A percentile compares a stretch with the other conserved stretches of the same genome.
Conservation (phyloP, 1,140 invertebrate species). For the Lordiphosa mommai region DNA sequence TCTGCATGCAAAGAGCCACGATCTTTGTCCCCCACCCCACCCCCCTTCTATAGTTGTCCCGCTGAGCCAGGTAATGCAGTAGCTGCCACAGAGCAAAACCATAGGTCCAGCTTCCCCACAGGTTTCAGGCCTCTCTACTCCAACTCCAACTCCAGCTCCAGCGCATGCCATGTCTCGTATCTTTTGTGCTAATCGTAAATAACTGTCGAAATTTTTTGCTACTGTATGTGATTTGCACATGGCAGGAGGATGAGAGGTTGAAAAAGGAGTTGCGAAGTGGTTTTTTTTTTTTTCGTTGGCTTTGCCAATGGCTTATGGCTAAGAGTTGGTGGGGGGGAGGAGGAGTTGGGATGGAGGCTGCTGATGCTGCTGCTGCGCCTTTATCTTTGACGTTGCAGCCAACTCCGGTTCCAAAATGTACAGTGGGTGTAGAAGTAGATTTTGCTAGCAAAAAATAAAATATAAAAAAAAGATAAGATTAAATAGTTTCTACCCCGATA, state of each 20-base stretch:
- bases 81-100: no score
- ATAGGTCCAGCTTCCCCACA: background rate
- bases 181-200: constrained; percentile 76
- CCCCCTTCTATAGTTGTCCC: no score
- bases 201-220: constrained; percentile 78
- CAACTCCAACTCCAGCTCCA: constrained; percentile 37
- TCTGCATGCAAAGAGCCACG: no score
- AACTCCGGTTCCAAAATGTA: constrained; percentile 21
- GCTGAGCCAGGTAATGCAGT: no score
- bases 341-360: constrained; percentile 26
- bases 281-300: constrained; percentile 8
- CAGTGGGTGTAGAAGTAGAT: constrained; percentile 1
- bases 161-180: constrained; percentile 54
- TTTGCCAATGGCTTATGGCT: background rate
- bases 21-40: no score
- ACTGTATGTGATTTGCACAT: constrained; percentile 74
- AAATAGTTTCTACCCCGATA: no score
- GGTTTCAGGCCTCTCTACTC: constrained; percentile 10
- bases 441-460: background rate
- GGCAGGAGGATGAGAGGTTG: constrained; percentile 47
- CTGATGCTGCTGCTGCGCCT: constrained; percentile 12
- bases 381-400: constrained; percentile 51
- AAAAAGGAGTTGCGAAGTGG: constrained; percentile 49
- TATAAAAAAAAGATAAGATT: no score
- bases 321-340: background rate